Percentiles rank a stretch among this genome's conserved stretches.
Evolutionary conservation across 2,888 invertebrate species (phyloP).

Genomic region (Lochmaea capreae): DNA sequence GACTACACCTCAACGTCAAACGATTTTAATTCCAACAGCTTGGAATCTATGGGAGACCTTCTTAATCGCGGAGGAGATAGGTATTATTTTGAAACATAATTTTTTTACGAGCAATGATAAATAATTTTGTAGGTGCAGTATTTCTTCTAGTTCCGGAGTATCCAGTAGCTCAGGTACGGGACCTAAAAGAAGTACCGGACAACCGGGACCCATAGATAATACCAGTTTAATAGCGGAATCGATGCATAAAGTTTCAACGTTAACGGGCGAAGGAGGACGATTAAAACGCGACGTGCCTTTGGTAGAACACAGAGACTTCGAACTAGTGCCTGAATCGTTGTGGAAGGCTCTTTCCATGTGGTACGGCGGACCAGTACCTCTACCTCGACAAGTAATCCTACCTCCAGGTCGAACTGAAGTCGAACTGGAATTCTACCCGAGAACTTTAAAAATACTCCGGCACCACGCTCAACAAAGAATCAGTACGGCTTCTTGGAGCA

Average conservation of each 20-base stretch:
- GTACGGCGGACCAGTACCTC: slow-evolving; percentile 81
- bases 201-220: slow-evolving; percentile 84
- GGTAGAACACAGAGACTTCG: slow-evolving; percentile 85
- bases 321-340: slow-evolving; percentile 85
- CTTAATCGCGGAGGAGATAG: slow-evolving; percentile 70
- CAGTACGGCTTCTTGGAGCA: slow-evolving; percentile 57
- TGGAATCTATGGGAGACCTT: slow-evolving; percentile 75
- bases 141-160: slow-evolving; percentile 73
- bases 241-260: slow-evolving; percentile 73
- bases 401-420: slow-evolving; percentile 73
- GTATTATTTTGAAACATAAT: no score
- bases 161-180: slow-evolving; percentile 70
- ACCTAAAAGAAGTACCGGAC: slow-evolving; percentile 59
- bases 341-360: slow-evolving; percentile 89
- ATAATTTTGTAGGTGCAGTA: slow-evolving; percentile 59
- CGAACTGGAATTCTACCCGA: slow-evolving; percentile 86
- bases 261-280: slow-evolving; percentile 86
- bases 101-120: slow-evolving; percentile 42
- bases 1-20: slow-evolving; percentile 62
- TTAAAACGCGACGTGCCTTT: slow-evolving; percentile 80
- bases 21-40: slow-evolving; percentile 64
- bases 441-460: slow-evolving; percentile 79
- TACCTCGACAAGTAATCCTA: slow-evolving; percentile 85
- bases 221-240: slow-evolving; percentile 74
- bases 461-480: slow-evolving; percentile 71